These are phyloP conservation scores for Pristionchus mayeri DNA, from an alignment of 2,888 invertebrate species.

Conservation along the genomic window DNA sequence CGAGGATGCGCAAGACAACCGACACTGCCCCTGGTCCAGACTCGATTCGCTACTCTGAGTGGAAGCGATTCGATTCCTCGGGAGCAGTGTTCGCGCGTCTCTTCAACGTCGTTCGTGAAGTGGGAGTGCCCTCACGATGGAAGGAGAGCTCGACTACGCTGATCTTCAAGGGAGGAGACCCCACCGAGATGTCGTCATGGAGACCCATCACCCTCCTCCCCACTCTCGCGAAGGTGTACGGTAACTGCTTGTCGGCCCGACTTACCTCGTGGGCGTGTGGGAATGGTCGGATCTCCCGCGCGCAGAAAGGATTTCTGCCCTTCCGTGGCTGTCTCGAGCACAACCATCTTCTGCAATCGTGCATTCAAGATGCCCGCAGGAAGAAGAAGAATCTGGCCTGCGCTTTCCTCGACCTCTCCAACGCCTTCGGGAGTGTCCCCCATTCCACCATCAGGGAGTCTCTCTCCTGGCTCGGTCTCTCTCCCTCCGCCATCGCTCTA, in stretches of 20 bases:
- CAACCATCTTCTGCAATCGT: constrained; percentile 51
- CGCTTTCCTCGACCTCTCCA: constrained; percentile 77
- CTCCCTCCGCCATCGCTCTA: too few species aligned
- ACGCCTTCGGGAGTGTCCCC: constrained; percentile 77
- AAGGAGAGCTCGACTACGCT: constrained; percentile 59
- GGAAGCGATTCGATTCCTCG: constrained; percentile 57
- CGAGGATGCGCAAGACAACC: neutral
- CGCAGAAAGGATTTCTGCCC: too few species aligned
- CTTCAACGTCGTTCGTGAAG: constrained; percentile 13
- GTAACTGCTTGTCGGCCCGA: too few species aligned
- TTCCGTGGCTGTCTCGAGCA: constrained; percentile 64
- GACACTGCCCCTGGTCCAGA: constrained; percentile 69
- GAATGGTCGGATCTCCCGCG: too few species aligned
- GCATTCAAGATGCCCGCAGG: constrained; percentile 51
- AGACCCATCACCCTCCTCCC: too few species aligned
- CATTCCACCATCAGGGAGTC: too few species aligned
- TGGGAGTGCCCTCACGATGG: constrained; percentile 57
- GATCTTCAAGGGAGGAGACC: constrained; percentile 65
- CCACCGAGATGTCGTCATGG: constrained; percentile 58
- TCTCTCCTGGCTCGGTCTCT: too few species aligned
- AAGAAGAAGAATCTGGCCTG: too few species aligned
- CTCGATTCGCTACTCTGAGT: constrained; percentile 58
- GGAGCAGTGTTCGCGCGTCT: constrained; percentile 31
- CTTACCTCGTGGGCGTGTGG: too few species aligned
- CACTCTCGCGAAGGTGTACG: too few species aligned